phyloP scores from a whole-genome alignment of 2,888 invertebrate genomes.

The Lasioglossum morio region DNA sequence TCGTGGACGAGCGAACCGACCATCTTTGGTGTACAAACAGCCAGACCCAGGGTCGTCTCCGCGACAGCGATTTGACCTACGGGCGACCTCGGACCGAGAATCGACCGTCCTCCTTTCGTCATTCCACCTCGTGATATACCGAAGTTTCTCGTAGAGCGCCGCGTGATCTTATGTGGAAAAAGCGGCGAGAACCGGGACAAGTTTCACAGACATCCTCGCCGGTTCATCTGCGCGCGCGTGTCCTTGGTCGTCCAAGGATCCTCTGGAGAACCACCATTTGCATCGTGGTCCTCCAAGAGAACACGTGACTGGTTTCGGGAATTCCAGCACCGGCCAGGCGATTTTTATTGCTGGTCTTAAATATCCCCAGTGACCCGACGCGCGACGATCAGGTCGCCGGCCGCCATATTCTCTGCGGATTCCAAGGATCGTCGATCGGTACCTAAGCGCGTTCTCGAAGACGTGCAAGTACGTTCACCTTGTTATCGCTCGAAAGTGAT shows the following conservation, averaged over 20 bases:
- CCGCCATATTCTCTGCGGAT: conserved; percentile 6
- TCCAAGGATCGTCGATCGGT: conserved; percentile 11
- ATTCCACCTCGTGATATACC: conserved; percentile 66
- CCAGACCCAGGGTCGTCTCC: conserved; percentile 60
- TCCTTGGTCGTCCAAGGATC: conserved; percentile 60
- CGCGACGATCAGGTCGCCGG: background rate
- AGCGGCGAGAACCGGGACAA: conserved; percentile 46
- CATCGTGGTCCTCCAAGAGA: conserved; percentile 39
- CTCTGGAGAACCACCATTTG: conserved; percentile 52
- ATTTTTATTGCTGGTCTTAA: conserved; percentile 43
- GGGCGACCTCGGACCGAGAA: conserved; percentile 71
- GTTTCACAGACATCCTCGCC: conserved; percentile 43
- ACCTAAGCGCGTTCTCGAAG: conserved; percentile 16
- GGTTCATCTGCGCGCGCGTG: conserved; percentile 18
- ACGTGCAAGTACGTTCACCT: conserved; percentile 25
- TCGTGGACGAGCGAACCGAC: conserved; percentile 44
- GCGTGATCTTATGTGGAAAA: conserved; percentile 60
- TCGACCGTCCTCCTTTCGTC: conserved; percentile 76
- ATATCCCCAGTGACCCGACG: conserved; percentile 5
- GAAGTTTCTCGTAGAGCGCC: conserved; percentile 62
- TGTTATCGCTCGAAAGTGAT: conserved; percentile 30
- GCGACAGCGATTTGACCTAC: conserved; percentile 72
- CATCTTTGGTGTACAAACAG: conserved; percentile 65
- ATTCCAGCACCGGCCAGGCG: conserved; percentile 44
- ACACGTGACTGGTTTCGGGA: conserved; percentile 54